phyloP scores from a whole-genome alignment of 2,888 invertebrate species.

The Tetragonula carbonaria region DNA sequence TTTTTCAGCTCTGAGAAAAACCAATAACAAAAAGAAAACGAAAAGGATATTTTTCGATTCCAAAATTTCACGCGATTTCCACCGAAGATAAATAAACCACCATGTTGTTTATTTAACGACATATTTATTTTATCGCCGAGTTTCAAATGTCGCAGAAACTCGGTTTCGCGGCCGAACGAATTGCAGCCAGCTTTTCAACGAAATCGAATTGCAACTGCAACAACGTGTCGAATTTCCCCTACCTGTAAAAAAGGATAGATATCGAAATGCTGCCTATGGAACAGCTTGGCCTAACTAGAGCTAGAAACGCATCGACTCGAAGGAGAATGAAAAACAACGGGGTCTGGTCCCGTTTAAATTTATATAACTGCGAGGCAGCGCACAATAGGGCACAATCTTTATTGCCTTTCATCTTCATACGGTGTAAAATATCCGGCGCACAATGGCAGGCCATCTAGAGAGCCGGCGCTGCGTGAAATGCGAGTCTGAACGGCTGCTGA shows the following conservation, averaged over 20 bases:
- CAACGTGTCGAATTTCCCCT: neutral
- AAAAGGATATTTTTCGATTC: no score
- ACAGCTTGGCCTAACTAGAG: constrained; percentile 7
- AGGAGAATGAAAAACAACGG: constrained; percentile 36
- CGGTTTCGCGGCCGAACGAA: no score
- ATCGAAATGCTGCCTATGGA: no score
- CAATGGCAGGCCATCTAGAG: constrained; percentile 63
- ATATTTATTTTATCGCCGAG: no score
- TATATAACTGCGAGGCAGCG: constrained; percentile 29
- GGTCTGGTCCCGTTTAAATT: constrained; percentile 43
- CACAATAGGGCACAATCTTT: constrained; percentile 64
- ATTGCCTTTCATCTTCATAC: constrained; percentile 67
- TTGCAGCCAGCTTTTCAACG: no score
- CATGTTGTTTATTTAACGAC: neutral
- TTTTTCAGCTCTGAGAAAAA: no score
- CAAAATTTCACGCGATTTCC: no score
- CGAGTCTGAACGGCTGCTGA: constrained; percentile 73
- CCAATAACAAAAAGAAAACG: no score
- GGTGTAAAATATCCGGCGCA: constrained; percentile 66
- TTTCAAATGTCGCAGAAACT: no score
- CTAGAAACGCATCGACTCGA: neutral
- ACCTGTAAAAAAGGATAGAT: neutral
- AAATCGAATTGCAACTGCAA: no score
- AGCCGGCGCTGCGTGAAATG: constrained; percentile 74
- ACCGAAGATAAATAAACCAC: neutral